Evolutionary conservation across 2,797 vertebrate species (phyloP).

Genomic region (Sphenodon punctatus): DNA sequence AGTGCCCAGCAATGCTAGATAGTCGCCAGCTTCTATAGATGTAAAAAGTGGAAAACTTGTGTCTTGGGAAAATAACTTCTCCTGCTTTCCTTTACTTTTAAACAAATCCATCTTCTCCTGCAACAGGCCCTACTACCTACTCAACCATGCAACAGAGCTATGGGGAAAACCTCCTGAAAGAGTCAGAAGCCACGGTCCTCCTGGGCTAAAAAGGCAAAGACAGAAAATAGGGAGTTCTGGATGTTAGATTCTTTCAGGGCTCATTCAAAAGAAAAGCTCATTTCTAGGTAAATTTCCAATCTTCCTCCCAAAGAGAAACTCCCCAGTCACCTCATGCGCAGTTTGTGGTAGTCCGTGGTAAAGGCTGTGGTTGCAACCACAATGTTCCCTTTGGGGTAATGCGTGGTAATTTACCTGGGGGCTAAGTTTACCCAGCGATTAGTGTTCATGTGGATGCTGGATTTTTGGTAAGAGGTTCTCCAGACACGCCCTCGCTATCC

Average conservation of each 20-base stretch:
- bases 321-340: too few species aligned
- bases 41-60: constrained; percentile 23
- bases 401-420: too few species aligned
- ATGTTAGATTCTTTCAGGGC: not conserved
- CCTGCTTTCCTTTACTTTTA: constrained; percentile 57
- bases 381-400: too few species aligned
- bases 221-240: constrained; percentile 41
- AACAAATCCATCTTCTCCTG: constrained; percentile 42
- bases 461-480: too few species aligned
- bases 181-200: constrained; percentile 6
- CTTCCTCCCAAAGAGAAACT: too few species aligned
- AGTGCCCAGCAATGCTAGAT: constrained; percentile 16
- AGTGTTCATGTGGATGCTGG: too few species aligned
- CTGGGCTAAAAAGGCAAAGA: constrained; percentile 28
- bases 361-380: too few species aligned
- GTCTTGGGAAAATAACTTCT: constrained; percentile 51
- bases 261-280: too few species aligned
- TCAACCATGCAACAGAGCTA: constrained; percentile 31
- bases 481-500: too few species aligned
- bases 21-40: constrained; percentile 19
- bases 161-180: constrained; percentile 5
- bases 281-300: too few species aligned
- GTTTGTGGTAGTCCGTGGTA: too few species aligned
- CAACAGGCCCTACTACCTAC: constrained; percentile 8
- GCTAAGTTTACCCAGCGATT: too few species aligned